A percentile compares a stretch with the other conserved stretches of the same genome.
phyloP scores from a whole-genome alignment of 2,797 vertebrate genomes.

The Acestrorhynchus altus region DNA sequence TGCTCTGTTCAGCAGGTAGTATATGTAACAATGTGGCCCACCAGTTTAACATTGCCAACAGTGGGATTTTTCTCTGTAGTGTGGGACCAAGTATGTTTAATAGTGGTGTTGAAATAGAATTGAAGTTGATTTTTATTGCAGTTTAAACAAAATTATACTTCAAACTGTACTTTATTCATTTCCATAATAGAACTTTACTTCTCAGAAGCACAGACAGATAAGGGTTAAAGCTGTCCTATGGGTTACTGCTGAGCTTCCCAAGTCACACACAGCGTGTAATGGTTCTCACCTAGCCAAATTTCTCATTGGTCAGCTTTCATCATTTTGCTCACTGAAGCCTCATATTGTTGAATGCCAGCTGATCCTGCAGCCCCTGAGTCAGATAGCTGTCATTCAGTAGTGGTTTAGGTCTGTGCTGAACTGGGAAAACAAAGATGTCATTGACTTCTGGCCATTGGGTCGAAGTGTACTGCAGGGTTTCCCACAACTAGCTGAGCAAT shows the following conservation, averaged over 20 bases:
- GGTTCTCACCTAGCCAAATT: background rate
- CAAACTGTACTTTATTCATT: no score
- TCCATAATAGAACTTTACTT: no score
- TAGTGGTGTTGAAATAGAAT: no score
- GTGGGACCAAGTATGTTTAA: no score
- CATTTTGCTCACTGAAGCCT: background rate
- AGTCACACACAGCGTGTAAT: slow-evolving; percentile 2
- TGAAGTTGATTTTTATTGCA: no score
- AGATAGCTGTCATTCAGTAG: slow-evolving; percentile 36
- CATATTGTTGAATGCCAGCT: slow-evolving; percentile 14
- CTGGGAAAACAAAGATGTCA: slow-evolving; percentile 53
- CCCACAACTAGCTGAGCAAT: slow-evolving; percentile 44
- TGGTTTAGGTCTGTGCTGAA: slow-evolving; percentile 38
- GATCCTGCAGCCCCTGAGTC: slow-evolving; percentile 26
- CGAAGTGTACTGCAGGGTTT: slow-evolving; percentile 41
- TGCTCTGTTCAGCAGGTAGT: no score
- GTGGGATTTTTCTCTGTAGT: no score
- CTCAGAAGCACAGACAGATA: background rate
- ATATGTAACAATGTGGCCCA: no score
- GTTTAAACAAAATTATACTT: no score
- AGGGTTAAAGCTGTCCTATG: background rate
- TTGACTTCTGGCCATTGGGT: slow-evolving; percentile 40
- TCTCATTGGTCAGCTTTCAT: slow-evolving; percentile 7
- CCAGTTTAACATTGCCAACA: no score
- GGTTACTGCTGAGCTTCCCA: background rate